Conservation (phyloP, 2,797 vertebrate genomes). For the Myripristis murdjan region DNA sequence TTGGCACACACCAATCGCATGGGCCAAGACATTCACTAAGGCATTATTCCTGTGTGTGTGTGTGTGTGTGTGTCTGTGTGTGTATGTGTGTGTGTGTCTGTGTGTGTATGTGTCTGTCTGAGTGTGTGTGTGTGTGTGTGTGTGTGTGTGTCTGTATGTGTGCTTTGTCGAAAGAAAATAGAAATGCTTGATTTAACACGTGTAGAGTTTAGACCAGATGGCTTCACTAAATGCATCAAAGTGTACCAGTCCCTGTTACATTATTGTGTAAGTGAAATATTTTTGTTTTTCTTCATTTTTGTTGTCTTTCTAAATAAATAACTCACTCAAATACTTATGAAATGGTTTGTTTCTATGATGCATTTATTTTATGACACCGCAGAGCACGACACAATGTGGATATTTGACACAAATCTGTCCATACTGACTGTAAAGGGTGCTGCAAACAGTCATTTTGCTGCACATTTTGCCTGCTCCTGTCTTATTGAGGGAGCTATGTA, state of each 20-base stretch:
- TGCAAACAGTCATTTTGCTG: no score
- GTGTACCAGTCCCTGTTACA: slow-evolving; percentile 43
- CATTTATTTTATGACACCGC: slow-evolving; percentile 1
- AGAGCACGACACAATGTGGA: background rate
- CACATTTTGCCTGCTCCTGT: no score
- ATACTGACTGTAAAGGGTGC: no score
- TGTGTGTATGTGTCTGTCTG: no score
- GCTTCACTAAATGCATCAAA: slow-evolving; percentile 25
- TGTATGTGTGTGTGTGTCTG: slow-evolving; percentile 24
- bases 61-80: slow-evolving; percentile 35
- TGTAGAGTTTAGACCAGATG: slow-evolving; percentile 22
- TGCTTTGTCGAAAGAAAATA: slow-evolving; percentile 31
- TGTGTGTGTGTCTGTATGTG: slow-evolving; percentile 29
- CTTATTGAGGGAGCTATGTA: no score
- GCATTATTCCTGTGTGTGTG: slow-evolving; percentile 29
- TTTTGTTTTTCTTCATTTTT: slow-evolving; percentile 39
- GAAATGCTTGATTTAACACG: slow-evolving; percentile 10
- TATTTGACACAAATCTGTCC: no score
- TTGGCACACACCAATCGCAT: slow-evolving; percentile 31
- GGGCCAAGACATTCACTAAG: slow-evolving; percentile 13
- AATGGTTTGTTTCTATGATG: slow-evolving; percentile 1
- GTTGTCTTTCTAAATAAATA: slow-evolving; percentile 51
- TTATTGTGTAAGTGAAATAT: slow-evolving; percentile 58
- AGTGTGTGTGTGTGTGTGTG: slow-evolving; percentile 39
- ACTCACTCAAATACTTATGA: slow-evolving; percentile 29